Evolutionary conservation across 2,113 vertebrate species (phyloP).

Genomic region (Clarias gariepinus): DNA sequence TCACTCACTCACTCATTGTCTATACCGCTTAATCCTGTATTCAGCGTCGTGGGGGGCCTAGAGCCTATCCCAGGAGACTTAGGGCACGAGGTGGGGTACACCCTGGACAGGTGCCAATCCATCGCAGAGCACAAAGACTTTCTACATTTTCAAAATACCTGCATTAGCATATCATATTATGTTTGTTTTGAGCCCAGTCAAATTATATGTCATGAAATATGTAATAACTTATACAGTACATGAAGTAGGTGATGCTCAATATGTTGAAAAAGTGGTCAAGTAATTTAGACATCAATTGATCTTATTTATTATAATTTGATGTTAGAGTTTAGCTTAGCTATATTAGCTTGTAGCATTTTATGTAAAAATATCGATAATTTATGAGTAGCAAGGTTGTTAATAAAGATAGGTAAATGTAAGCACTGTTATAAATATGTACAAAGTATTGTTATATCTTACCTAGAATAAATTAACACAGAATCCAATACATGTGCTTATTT

Average conservation of each 20-base stretch:
- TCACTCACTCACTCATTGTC: too few species aligned
- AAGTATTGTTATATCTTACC: background rate
- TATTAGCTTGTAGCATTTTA: background rate
- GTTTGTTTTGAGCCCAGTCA: background rate
- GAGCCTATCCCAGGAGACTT: too few species aligned
- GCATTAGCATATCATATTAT: background rate
- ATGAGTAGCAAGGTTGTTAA: too few species aligned
- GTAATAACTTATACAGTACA: background rate
- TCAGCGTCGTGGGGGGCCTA: too few species aligned
- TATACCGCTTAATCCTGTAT: too few species aligned
- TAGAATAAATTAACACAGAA: background rate
- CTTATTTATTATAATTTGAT: background rate
- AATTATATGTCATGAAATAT: background rate
- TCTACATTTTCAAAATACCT: background rate
- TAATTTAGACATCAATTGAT: background rate
- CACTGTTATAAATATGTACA: too few species aligned
- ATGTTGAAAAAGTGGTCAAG: background rate
- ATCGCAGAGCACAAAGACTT: background rate
- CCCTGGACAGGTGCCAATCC: too few species aligned
- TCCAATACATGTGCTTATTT: background rate
- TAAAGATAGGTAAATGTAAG: background rate
- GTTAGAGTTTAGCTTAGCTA: background rate
- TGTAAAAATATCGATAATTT: background rate
- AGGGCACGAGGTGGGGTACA: too few species aligned
- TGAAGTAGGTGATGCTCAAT: background rate